Base-by-base conservation (phyloP, 2,113 vertebrate genomes). In the Oxyura jamaicensis region DNA sequence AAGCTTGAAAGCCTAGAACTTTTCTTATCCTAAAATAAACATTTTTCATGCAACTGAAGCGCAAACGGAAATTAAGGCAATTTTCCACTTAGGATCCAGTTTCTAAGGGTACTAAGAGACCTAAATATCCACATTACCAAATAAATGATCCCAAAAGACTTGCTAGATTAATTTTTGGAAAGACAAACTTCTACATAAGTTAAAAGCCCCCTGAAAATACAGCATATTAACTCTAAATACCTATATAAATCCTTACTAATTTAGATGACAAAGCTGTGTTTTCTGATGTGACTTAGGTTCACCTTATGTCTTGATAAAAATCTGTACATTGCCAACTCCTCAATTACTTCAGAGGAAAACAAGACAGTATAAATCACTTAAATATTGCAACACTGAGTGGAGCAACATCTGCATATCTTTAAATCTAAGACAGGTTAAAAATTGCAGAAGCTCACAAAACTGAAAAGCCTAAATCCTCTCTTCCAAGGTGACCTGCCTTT, bases 251-350 rank as follows among this genome's bases (percentile, higher is more conserved):
- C 58, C 48, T 56, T 76, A 56, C 74, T 82, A 33, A 59, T 68
- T 95, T 16, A 82, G 77, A 68, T 87, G 91, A 92, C 81, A 91
- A 95, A 96, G 46, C 29, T 84, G 29, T 74, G 79, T 93, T 92
- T 96, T 92, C 77, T 93, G 10, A 84, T 56, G 48, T 62, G 53
- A 93, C 48, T 91, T 85, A 62, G 2, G 44, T 86, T 89, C 86
- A 69, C 66, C 52, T 56, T 12, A 82, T 72, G 19, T n/a, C 89
- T 65, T 89, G 96, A 97, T 97, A 97, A 97, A 92, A 82, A 97
- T 95, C 96, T 93, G 95, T 89, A 96, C 96, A 87, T 80, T 80
- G 89, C 46, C 63, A 95, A 79, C 68, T 74, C 82, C 67, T 73
- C 82, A 80, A 48, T 76, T 46, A 84, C 60, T 93, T 83, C 65